A percentile compares a stretch with the other conserved stretches of the same genome.
Conservation (phyloP, 2,113 vertebrate species). For the Gymnocephalus cernua region DNA sequence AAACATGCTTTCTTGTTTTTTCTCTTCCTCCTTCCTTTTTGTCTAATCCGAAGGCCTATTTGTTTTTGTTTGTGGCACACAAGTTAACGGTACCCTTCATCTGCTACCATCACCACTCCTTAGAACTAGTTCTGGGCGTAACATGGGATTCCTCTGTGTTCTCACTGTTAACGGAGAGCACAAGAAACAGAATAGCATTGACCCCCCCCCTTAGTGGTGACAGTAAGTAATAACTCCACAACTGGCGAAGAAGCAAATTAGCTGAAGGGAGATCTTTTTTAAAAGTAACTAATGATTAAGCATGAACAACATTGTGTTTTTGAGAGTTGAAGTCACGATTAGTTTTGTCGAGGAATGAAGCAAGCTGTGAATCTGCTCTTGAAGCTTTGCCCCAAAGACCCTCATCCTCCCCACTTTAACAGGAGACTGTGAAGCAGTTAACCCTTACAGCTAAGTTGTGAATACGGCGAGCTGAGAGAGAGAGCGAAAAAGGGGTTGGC, state of each 20-base stretch:
- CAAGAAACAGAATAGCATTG: slow-evolving; percentile 54
- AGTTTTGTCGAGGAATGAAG: slow-evolving; percentile 69
- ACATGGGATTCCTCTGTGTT: slow-evolving; percentile 54
- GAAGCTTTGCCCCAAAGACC: slow-evolving; percentile 83
- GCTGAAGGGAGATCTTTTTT: slow-evolving; percentile 69
- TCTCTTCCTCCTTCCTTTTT: slow-evolving; percentile 78
- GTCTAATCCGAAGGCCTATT: slow-evolving; percentile 70
- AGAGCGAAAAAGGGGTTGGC: slow-evolving; percentile 33
- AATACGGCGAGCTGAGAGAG: slow-evolving; percentile 34
- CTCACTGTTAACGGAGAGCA: slow-evolving; percentile 63
- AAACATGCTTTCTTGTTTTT: slow-evolving; percentile 86
- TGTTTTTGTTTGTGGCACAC: slow-evolving; percentile 86
- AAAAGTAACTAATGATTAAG: slow-evolving; percentile 77
- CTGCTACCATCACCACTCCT: slow-evolving; percentile 75
- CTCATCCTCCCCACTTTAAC: slow-evolving; percentile 64
- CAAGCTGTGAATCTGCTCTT: slow-evolving; percentile 81
- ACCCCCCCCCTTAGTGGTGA: slow-evolving; percentile 57
- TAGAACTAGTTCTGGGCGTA: slow-evolving; percentile 62
- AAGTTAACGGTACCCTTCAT: slow-evolving; percentile 57
- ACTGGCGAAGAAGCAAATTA: slow-evolving; percentile 68
- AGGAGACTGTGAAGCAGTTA: slow-evolving; percentile 75
- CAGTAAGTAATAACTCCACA: slow-evolving; percentile 61
- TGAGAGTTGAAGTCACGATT: slow-evolving; percentile 68
- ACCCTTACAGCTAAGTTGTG: slow-evolving; percentile 48
- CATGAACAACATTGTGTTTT: slow-evolving; percentile 75